Base-by-base conservation (phyloP, 2,113 vertebrate species). In the Cyprinus carpio region DNA sequence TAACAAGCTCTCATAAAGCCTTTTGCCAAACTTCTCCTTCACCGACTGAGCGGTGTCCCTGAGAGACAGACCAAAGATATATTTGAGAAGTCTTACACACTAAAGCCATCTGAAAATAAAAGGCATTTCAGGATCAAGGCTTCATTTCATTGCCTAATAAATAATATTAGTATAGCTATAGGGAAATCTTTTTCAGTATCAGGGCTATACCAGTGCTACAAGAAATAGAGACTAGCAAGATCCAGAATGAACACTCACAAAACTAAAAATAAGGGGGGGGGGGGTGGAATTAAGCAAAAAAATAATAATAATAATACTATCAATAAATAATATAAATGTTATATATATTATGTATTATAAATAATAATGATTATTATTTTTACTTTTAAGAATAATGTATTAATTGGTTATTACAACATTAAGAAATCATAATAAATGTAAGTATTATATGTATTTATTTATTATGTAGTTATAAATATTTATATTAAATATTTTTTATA, bases 21-120 rank as follows among this genome's bases (percentile, higher is more conserved):
- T 96, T 90, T 96, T 98, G 34, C 97, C 98, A 94, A 99, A 99
- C 91, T 99, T 99, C 90, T 99, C 98, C 87, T 99, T 99, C 90
- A 99, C 94, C 7, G 93, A 90, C 29, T 99, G 96, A 27, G 96
- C 97, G 3, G 96, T 99, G 87, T 99, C 98, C 97, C 98, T 99
- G 89, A 49, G 12, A 58, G 49, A 84, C 2, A 72, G 18, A 40
- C 0, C 0, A 20, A 54, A 76, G 25, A 51, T 10, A 54, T 2
- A 54, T 76, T 76, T 9, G 15, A 54, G 46, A 76, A 76, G n/a
- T 49, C 25, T 49, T 34, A 31, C 16, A 18, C 29, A 71, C 67
- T 69, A 69, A 34, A 23, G 31, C 31, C 31, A 40, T 71, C 34
- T 71, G 11, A 40, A 71, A 40, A 71, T 20, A 71, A 71, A 4